These are phyloP conservation scores for Orchesella cincta DNA, from an alignment of 1,140 invertebrate species.

Conservation along the genomic window DNA sequence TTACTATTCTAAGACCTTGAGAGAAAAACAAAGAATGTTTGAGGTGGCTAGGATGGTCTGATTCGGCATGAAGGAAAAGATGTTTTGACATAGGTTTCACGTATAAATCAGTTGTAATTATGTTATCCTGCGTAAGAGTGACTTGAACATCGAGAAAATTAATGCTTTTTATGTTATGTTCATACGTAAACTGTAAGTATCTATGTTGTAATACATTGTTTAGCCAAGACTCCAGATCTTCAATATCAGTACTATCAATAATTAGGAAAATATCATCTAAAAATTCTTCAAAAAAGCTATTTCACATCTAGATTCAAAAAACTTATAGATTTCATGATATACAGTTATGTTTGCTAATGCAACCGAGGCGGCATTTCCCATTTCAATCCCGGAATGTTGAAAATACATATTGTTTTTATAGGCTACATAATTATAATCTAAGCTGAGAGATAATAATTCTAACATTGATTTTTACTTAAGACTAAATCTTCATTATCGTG, in stretches of 20 bases:
- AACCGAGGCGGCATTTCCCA: conserved; percentile 8
- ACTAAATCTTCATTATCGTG: neutral
- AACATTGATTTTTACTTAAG: neutral
- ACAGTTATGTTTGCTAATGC: conserved; percentile 1
- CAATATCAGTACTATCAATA: neutral
- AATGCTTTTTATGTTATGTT: neutral
- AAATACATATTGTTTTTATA: neutral
- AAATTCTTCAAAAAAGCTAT: conserved; percentile 2
- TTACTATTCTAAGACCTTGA: neutral
- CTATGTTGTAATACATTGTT: neutral
- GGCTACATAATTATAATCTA: conserved; percentile 20
- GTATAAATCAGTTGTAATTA: neutral
- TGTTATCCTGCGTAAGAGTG: neutral
- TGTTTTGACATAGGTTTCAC: neutral
- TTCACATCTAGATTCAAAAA: neutral
- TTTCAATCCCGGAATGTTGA: conserved; percentile 9
- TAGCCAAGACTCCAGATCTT: conserved; percentile 1
- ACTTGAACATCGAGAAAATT: conserved; percentile 6
- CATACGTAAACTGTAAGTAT: conserved; percentile 15
- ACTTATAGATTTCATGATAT: neutral
- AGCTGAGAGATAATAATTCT: neutral
- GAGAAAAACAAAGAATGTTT: conserved; percentile 11
- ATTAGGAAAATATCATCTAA: conserved; percentile 6
- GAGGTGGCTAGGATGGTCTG: neutral
- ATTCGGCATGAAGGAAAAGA: neutral